phyloP scores from a whole-genome alignment of 2,888 invertebrate genomes.

The Nemotelus nigrinus region DNA sequence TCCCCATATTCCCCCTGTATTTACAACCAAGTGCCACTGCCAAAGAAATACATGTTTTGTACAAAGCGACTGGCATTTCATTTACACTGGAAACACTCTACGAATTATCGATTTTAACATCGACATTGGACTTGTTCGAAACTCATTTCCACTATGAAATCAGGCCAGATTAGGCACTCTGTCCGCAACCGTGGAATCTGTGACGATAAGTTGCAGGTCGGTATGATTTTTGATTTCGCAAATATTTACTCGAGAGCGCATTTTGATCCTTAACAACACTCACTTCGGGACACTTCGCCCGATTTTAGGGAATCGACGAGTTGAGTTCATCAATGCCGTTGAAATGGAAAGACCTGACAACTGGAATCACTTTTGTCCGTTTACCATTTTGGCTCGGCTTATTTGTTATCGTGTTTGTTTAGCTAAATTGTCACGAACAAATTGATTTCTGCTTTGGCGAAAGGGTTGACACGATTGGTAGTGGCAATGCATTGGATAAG shows the following conservation, averaged over 20 bases:
- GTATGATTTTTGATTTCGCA: constrained; percentile 30
- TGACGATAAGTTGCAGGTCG: constrained; percentile 9
- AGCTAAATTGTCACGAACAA: constrained; percentile 50
- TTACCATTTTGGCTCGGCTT: constrained; percentile 47
- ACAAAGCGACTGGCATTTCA: background rate
- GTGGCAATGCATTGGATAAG: constrained; percentile 23
- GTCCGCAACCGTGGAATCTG: background rate
- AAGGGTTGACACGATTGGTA: constrained; percentile 13
- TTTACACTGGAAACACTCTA: too few relatives aligned
- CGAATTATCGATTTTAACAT: too few relatives aligned
- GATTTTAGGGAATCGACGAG: background rate
- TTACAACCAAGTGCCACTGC: constrained; percentile 15
- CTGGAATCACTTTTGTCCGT: background rate
- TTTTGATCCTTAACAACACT: constrained; percentile 38
- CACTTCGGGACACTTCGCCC: constrained; percentile 32
- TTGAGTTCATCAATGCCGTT: background rate
- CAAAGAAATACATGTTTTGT: constrained; percentile 20
- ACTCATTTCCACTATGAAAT: background rate
- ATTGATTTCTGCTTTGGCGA: constrained; percentile 32
- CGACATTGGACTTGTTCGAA: background rate
- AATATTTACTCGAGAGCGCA: constrained; percentile 31
- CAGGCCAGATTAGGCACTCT: background rate
- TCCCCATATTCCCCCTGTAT: too few relatives aligned
- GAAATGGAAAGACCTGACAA: background rate
- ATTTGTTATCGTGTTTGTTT: constrained; percentile 46